Conservation (phyloP, 2,888 invertebrate genomes). For the Dolomedes plantarius region DNA sequence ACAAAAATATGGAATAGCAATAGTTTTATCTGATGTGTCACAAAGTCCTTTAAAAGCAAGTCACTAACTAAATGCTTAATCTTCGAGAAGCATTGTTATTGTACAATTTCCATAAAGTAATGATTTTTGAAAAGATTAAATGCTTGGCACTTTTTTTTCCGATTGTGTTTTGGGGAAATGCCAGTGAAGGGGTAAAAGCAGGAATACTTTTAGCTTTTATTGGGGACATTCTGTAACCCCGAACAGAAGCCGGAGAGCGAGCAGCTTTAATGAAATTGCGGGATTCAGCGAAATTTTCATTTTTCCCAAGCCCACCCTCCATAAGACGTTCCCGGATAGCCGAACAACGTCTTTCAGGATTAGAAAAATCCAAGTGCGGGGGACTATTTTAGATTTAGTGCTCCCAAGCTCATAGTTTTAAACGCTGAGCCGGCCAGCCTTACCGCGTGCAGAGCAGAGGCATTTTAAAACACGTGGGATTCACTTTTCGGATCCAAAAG, state of each 20-base stretch:
- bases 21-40: too few relatives aligned
- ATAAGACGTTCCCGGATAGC: conserved; percentile 23
- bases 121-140: too few relatives aligned
- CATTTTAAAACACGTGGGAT: conserved; percentile 59
- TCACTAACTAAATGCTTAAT: too few relatives aligned
- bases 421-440: conserved; percentile 24
- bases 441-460: conserved; percentile 19
- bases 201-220: conserved; percentile 67
- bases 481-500: conserved; percentile 53
- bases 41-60: too few relatives aligned
- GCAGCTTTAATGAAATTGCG: conserved; percentile 67
- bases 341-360: conserved; percentile 51
- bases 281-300: conserved; percentile 65
- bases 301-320: conserved; percentile 41
- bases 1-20: too few relatives aligned
- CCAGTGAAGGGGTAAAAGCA: conserved; percentile 45
- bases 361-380: conserved; percentile 43
- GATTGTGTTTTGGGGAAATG: background rate
- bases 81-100: too few relatives aligned
- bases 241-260: conserved; percentile 8
- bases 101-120: too few relatives aligned
- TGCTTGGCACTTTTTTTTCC: background rate
- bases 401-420: conserved; percentile 65
- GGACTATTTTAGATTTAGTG: conserved; percentile 65
- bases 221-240: conserved; percentile 45